These are phyloP conservation scores for Catalaphyllia jardinei DNA, from an alignment of 64 coral and sea anemone genomes.

Conservation along the genomic window DNA sequence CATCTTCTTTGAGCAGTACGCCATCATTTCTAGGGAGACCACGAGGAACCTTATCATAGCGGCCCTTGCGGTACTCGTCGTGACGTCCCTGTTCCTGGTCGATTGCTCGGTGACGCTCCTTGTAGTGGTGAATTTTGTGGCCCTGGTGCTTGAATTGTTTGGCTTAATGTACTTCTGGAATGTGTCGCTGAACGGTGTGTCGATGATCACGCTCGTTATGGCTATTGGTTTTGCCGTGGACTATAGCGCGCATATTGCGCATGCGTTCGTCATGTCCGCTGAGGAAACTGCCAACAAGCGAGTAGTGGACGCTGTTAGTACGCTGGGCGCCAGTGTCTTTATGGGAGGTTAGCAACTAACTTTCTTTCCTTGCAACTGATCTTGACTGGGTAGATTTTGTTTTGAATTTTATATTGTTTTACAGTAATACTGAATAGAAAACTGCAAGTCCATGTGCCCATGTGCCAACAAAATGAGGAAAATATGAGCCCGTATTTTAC, in stretches of 20 bases:
- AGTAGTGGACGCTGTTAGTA: slow-evolving; percentile 62
- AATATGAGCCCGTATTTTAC: background rate
- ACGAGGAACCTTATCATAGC: slow-evolving; percentile 54
- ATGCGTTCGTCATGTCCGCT: slow-evolving; percentile 72
- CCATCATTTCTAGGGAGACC: slow-evolving; percentile 30
- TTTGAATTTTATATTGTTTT: too few species aligned
- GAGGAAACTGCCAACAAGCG: slow-evolving; percentile 53
- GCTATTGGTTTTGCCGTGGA: slow-evolving; percentile 78
- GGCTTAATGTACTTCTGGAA: slow-evolving; percentile 70
- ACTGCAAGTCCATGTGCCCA: background rate
- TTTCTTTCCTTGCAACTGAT: too few species aligned
- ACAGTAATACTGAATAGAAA: too few species aligned
- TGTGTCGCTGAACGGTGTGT: slow-evolving; percentile 60
- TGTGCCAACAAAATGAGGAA: too few species aligned
- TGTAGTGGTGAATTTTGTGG: slow-evolving; percentile 72
- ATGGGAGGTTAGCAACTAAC: slow-evolving; percentile 70
- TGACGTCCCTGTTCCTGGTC: slow-evolving; percentile 56
- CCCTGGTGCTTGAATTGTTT: slow-evolving; percentile 69
- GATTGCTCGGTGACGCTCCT: slow-evolving; percentile 53
- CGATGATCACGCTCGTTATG: slow-evolving; percentile 80
- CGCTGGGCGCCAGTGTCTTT: slow-evolving; percentile 78
- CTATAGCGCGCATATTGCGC: slow-evolving; percentile 84
- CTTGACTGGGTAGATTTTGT: too few species aligned
- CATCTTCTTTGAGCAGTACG: slow-evolving; percentile 61
- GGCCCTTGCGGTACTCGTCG: slow-evolving; percentile 43